These are phyloP conservation scores for Meta bourneti DNA, from an alignment of 2,888 invertebrate genomes.

Conservation along the genomic window DNA sequence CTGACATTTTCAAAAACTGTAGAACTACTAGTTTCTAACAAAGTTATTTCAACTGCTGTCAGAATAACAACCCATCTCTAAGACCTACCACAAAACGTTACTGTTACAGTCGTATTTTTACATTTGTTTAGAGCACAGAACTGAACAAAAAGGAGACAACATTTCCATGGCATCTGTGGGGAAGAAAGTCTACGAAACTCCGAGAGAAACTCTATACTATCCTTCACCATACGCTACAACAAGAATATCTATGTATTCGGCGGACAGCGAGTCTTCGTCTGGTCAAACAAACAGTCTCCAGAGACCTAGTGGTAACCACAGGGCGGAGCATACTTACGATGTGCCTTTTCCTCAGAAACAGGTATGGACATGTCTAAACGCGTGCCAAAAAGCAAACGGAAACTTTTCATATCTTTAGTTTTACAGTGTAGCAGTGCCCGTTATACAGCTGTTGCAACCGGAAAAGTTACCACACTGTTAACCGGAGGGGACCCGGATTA, in stretches of 20 bases:
- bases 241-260: constrained; percentile 76
- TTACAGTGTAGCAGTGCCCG: not conserved
- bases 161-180: constrained; percentile 76
- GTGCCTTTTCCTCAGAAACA: constrained; percentile 76
- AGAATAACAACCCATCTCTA: too few relatives aligned
- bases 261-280: constrained; percentile 75
- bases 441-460: not conserved
- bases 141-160: constrained; percentile 75
- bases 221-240: constrained; percentile 77
- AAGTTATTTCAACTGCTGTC: too few relatives aligned
- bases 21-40: too few relatives aligned
- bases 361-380: not conserved
- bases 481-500: not conserved
- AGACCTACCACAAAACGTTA: too few relatives aligned
- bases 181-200: constrained; percentile 75
- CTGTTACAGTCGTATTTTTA: not conserved
- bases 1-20: too few relatives aligned
- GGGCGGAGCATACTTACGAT: constrained; percentile 75
- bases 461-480: not conserved
- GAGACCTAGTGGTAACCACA: constrained; percentile 60
- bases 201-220: constrained; percentile 74
- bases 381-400: constrained; percentile 71
- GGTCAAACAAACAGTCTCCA: constrained; percentile 76
- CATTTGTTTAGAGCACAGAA: constrained; percentile 52
- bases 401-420: not conserved